phyloP scores from a whole-genome alignment of 37 sponge, comb jelly and placozoan species.

The Ianthella basta region DNA sequence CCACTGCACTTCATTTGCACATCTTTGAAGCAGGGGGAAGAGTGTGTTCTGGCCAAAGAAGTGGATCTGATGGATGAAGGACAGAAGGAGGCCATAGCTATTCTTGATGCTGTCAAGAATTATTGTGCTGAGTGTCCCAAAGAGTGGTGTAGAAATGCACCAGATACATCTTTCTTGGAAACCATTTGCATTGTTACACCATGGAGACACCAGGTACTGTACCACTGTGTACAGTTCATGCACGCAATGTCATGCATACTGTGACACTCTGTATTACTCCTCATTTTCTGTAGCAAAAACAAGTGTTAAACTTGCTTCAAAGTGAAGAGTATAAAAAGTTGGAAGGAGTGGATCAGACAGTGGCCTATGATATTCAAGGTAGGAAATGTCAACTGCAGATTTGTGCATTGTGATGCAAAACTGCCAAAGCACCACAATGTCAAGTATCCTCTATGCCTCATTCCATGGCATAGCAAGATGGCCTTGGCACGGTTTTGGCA shows the following conservation, averaged over 20 bases:
- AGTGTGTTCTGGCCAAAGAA: background rate
- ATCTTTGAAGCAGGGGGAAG: background rate
- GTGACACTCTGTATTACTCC: too few relatives aligned
- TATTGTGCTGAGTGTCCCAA: slow-evolving; percentile 3
- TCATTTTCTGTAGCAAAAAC: slow-evolving; percentile 1
- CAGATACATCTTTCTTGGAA: background rate
- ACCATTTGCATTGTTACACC: slow-evolving; percentile 23
- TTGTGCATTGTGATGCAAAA: too few relatives aligned
- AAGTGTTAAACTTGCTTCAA: background rate
- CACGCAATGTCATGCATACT: too few relatives aligned
- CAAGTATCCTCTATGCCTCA: too few relatives aligned
- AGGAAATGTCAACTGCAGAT: too few relatives aligned
- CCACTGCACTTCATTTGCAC: slow-evolving; percentile 30
- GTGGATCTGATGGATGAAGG: background rate
- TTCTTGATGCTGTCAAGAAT: slow-evolving; percentile 5
- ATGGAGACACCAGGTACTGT: background rate
- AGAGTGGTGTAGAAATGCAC: slow-evolving; percentile 6
- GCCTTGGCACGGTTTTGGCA: too few relatives aligned
- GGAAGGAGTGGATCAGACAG: background rate
- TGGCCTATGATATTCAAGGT: slow-evolving; percentile 35
- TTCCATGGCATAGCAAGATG: too few relatives aligned
- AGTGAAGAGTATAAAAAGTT: background rate
- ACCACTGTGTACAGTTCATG: too few relatives aligned
- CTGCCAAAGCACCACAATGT: too few relatives aligned
- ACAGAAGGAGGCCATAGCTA: background rate